Conservation (phyloP, 2,888 invertebrate species). For the Drosophila ezoana region DNA sequence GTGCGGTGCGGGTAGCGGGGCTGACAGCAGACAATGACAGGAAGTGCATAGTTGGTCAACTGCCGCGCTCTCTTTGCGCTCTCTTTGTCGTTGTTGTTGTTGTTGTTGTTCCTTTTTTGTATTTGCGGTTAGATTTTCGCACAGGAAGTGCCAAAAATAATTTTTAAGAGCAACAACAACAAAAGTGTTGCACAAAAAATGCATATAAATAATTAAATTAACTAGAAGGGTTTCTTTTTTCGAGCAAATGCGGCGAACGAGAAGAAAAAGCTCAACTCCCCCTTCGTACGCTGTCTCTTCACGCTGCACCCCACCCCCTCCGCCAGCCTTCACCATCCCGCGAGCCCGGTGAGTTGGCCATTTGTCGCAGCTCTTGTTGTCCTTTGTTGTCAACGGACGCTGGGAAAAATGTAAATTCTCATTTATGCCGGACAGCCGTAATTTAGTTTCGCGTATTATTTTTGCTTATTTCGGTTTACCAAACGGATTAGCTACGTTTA, state of each 20-base stretch:
- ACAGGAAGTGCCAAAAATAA: constrained; percentile 62
- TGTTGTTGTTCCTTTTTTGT: constrained; percentile 10
- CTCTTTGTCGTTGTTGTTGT: constrained; percentile 22
- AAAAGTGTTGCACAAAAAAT: constrained; percentile 20
- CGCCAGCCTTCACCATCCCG: not conserved
- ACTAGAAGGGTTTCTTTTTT: constrained; percentile 32
- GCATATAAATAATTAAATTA: constrained; percentile 62
- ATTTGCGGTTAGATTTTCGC: constrained; percentile 52
- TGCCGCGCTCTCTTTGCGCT: constrained; percentile 2
- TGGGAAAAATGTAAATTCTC: constrained; percentile 50
- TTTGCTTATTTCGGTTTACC: constrained; percentile 44
- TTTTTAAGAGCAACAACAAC: constrained; percentile 44
- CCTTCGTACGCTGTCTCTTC: constrained; percentile 3
- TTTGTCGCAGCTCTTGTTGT: constrained; percentile 46
- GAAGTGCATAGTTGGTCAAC: constrained; percentile 54
- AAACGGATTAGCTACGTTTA: constrained; percentile 41
- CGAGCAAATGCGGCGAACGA: constrained; percentile 4
- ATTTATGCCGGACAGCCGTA: constrained; percentile 40
- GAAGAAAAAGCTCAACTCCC: constrained; percentile 6
- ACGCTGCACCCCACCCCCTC: not conserved
- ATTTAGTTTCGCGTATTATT: constrained; percentile 44
- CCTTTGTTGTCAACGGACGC: constrained; percentile 28
- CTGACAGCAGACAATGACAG: constrained; percentile 42
- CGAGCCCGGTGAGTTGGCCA: constrained; percentile 31
- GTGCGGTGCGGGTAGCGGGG: not conserved